phyloP scores from a whole-genome alignment of 2,888 invertebrate species.

The Agrotis puta region DNA sequence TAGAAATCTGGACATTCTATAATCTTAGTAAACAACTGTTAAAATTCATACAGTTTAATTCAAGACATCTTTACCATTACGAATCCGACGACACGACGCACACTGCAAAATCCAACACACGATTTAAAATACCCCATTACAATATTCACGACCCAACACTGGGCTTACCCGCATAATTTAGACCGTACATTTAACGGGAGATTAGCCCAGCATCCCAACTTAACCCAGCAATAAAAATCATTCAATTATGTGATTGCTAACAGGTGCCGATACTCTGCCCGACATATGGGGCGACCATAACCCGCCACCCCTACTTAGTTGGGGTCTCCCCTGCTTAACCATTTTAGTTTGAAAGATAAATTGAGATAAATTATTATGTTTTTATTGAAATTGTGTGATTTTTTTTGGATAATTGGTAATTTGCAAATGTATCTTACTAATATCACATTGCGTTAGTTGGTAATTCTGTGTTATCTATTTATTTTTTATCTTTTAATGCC shows the following conservation, averaged over 20 bases:
- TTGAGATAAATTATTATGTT: conserved; percentile 38
- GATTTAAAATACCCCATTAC: conserved; percentile 17
- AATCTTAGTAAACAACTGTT: no score
- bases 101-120: conserved; percentile 1
- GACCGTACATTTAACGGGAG: conserved; percentile 57
- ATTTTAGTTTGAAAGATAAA: conserved; percentile 32
- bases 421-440: not conserved
- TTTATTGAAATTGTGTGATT: conserved; percentile 36
- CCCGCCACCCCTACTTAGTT: conserved; percentile 43
- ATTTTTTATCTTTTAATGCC: no score
- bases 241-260: conserved; percentile 53
- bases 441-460: no score
- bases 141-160: conserved; percentile 17
- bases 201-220: conserved; percentile 57
- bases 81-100: no score
- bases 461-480: no score
- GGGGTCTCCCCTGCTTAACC: conserved; percentile 49
- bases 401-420: conserved; percentile 25
- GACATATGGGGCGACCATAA: conserved; percentile 66
- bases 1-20: no score
- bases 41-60: no score
- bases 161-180: conserved; percentile 34
- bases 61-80: no score
- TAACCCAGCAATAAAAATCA: conserved; percentile 60
- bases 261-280: conserved; percentile 56